These are phyloP conservation scores for Acanthornis magna DNA, from an alignment of 2,797 vertebrate species.

Conservation along the genomic window DNA sequence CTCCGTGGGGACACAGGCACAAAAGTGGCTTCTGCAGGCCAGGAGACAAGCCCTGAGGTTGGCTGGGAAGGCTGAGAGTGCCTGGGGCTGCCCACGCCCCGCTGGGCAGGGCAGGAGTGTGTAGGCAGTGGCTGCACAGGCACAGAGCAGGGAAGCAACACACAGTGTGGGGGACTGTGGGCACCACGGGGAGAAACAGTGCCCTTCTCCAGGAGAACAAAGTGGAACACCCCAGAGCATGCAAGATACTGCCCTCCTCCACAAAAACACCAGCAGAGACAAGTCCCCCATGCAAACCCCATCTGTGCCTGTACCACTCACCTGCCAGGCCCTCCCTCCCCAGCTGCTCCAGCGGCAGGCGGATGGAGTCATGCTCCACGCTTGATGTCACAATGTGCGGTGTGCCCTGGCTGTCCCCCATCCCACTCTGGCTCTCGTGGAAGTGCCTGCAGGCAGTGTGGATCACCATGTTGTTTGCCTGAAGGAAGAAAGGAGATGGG, in stretches of 20 bases:
- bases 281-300: not conserved
- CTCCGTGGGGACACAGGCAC: conserved; percentile 85
- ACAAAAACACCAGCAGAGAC: not conserved
- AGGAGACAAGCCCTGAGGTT: not conserved
- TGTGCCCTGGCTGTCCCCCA: not conserved
- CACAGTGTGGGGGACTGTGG: rapidly evolving
- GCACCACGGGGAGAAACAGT: rapidly evolving
- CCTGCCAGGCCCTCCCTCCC: conserved; percentile 78
- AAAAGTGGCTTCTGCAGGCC: conserved; percentile 83
- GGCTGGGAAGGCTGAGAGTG: rapidly evolving
- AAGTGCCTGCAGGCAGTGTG: conserved; percentile 83
- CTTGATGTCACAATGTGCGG: conserved; percentile 88
- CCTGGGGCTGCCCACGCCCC: not conserved
- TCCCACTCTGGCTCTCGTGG: conserved; percentile 14
- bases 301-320: conserved; percentile 30
- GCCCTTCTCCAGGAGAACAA: not conserved
- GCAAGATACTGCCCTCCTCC: rapidly evolving
- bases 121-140: not conserved
- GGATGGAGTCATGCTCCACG: conserved; percentile 92
- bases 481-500: not conserved
- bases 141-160: not conserved
- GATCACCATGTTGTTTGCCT: conserved; percentile 94
- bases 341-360: conserved; percentile 81
- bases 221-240: not conserved
- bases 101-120: not conserved